Conservation (phyloP, 2,888 invertebrate genomes). For the Ophion costatus region DNA sequence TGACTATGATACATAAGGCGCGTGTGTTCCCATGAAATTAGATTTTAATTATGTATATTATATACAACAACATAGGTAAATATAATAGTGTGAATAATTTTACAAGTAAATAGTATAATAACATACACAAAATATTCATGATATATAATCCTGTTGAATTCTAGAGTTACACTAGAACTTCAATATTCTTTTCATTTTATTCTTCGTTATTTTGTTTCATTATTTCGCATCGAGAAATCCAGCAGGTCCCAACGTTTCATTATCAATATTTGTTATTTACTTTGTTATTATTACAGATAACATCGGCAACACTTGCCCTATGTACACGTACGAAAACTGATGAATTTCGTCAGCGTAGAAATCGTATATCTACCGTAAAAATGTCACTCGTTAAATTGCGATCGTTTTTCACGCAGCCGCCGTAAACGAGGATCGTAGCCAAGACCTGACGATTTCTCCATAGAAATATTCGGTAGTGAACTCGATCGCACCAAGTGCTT, state of each 20-base stretch:
- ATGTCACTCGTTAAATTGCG: conserved; percentile 10
- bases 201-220: conserved; percentile 3
- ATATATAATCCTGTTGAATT: conserved; percentile 67
- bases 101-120: conserved; percentile 70
- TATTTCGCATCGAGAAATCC: conserved; percentile 67
- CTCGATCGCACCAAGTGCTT: conserved; percentile 51
- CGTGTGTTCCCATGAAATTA: conserved; percentile 72
- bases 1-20: conserved; percentile 67
- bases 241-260: conserved; percentile 41
- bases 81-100: conserved; percentile 71
- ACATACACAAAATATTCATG: conserved; percentile 72
- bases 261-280: conserved; percentile 12
- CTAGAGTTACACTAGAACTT: conserved; percentile 70
- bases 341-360: conserved; percentile 28
- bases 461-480: conserved; percentile 47
- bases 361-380: conserved; percentile 43
- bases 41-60: conserved; percentile 71
- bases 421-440: conserved; percentile 20
- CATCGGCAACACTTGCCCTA: conserved; percentile 41
- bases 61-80: conserved; percentile 75
- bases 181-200: conserved; percentile 50
- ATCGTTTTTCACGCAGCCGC: conserved; percentile 27
- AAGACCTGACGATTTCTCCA: conserved; percentile 56
- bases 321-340: conserved; percentile 50
- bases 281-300: conserved; percentile 34